Conservation (phyloP, 1,140 invertebrate genomes). For the Drosophila equinoxialis region DNA sequence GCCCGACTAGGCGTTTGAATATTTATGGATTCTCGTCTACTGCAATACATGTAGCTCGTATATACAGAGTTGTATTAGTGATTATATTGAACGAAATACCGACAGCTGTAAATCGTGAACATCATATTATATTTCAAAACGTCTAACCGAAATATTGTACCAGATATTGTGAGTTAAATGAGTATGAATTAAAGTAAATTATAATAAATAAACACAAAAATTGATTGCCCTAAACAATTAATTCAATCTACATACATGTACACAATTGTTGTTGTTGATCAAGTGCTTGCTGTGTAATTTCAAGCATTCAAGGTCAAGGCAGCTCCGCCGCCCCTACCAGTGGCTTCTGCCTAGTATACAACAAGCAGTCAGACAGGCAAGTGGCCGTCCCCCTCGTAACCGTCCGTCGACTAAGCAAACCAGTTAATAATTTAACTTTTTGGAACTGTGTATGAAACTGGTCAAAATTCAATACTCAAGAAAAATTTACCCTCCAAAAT, state of each 20-base stretch:
- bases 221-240: conserved; percentile 42
- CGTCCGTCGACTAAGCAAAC: conserved; percentile 11
- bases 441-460: conserved; percentile 15
- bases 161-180: not conserved
- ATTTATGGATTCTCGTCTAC: conserved; percentile 52
- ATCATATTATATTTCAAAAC: conserved; percentile 49
- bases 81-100: conserved; percentile 1
- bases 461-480: too few species aligned
- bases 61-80: not conserved
- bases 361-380: conserved; percentile 28
- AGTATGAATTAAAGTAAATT: too few species aligned
- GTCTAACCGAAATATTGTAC: conserved; percentile 21
- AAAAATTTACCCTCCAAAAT: too few species aligned
- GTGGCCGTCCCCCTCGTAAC: not conserved
- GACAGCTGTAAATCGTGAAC: conserved; percentile 44
- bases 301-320: conserved; percentile 75
- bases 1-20: conserved; percentile 60
- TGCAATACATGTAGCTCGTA: not conserved
- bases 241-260: conserved; percentile 42
- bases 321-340: not conserved
- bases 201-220: conserved; percentile 29
- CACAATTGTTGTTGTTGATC: not conserved
- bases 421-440: conserved; percentile 39
- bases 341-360: conserved; percentile 20
- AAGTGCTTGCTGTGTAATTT: conserved; percentile 40